Base-by-base conservation (phyloP, 2,888 invertebrate species). In the Drosophila vallismaia region DNA sequence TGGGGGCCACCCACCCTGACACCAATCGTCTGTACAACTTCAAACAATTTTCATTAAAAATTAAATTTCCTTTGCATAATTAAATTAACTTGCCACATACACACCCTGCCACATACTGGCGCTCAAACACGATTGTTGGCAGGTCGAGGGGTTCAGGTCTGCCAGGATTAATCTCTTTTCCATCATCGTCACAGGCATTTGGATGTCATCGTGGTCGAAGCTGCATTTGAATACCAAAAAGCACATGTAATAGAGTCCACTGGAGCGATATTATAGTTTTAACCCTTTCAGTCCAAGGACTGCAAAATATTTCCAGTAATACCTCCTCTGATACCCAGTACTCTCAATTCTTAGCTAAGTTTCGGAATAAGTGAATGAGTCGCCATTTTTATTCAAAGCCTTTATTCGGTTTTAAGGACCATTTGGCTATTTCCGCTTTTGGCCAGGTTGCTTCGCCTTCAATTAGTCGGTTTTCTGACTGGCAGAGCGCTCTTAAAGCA, bases 41-140 rank as follows among this genome's bases (percentile, higher is more conserved):
- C 68, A 74, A 72, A 74, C 74, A 68, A 68, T 72, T 72, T 72
- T 67, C 72, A 72, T 72, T 72, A 72, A 72, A 72, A 74, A 72
- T 72, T 58, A 52, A 74, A 72, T 72, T 72, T 70, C 68, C 74
- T 67, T 74, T 67, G 64, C 68, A 59, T 72, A 74, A 72, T 72
- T 74, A 59, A 72, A 72, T 72, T 59, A 72, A 59, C 58, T 58
- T 51, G 42, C 33, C 45, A 7, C 59, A 29, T 33, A 64, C 46
- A 7, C 59, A 29, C 40, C 19, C 19, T 56, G 40, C 40, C 8
- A n/a, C 7, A 46, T 26, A 48, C 28, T 45, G 10, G 19, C 5
- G 19, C 3, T 2, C 28, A 31, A 14, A 42, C 14, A 19, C 40
- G 14, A 42, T 42, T 42, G 19, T 19, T 42, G 14, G 3, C 40